These are phyloP conservation scores for Ophraella communa DNA, from an alignment of 2,888 invertebrate genomes.

Conservation along the genomic window DNA sequence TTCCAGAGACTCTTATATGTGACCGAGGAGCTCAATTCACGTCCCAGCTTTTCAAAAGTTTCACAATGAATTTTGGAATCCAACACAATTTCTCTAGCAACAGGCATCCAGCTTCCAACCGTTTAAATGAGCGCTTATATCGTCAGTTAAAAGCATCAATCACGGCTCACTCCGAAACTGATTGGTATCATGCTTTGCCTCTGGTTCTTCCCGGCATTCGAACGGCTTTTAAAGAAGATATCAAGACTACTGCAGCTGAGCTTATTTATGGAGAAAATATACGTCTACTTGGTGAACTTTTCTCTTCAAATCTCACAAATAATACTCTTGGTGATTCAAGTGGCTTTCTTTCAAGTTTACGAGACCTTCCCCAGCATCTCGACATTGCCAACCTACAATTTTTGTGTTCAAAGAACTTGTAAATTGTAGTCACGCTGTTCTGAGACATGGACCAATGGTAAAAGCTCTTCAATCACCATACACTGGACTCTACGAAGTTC, in stretches of 20 bases:
- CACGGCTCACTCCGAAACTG: not conserved
- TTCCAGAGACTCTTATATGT: not conserved
- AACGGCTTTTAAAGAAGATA: too few species aligned
- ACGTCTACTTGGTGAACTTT: not conserved
- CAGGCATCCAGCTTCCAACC: not conserved
- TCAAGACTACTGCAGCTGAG: not conserved
- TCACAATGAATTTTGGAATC: not conserved
- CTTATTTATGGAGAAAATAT: not conserved
- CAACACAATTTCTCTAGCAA: not conserved
- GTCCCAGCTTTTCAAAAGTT: not conserved
- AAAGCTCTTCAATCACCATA: slow-evolving; percentile 4
- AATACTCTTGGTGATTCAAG: too few species aligned
- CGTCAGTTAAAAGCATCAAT: not conserved
- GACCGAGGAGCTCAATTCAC: not conserved
- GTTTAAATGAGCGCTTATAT: not conserved
- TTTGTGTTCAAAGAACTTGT: slow-evolving; percentile 7
- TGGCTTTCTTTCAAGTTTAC: not conserved
- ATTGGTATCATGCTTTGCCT: not conserved
- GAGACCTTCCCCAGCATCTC: too few species aligned
- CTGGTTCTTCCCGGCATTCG: not conserved
- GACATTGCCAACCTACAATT: not conserved
- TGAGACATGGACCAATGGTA: not conserved
- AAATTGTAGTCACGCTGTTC: not conserved
- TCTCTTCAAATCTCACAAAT: too few species aligned
- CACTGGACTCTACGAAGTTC: not conserved